phyloP scores from a whole-genome alignment of 2,113 vertebrate species.

The Sinocyclocheilus grahami region DNA sequence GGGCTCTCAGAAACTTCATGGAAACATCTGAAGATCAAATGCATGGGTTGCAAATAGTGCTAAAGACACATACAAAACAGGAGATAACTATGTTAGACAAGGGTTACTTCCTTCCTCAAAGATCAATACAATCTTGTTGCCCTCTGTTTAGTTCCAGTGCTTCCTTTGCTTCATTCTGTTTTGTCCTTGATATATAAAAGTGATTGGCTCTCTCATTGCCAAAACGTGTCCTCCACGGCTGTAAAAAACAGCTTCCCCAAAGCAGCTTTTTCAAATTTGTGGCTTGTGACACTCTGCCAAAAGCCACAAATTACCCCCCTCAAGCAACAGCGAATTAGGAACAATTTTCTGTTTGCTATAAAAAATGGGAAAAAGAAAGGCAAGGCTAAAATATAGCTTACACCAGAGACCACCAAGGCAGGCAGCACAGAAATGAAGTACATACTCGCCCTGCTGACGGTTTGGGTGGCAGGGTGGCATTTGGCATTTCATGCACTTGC shows the following conservation, averaged over 20 bases:
- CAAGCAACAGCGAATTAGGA: slow-evolving; percentile 83
- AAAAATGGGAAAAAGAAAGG: slow-evolving; percentile 75
- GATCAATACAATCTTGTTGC: slow-evolving; percentile 27
- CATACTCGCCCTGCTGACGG: slow-evolving; percentile 65
- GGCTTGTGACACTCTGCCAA: slow-evolving; percentile 80
- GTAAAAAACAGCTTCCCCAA: slow-evolving; percentile 72
- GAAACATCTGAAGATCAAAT: slow-evolving; percentile 17
- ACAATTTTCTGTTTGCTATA: slow-evolving; percentile 84
- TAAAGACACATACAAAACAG: not conserved
- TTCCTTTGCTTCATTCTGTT: slow-evolving; percentile 49
- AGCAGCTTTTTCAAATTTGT: slow-evolving; percentile 83
- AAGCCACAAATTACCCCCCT: slow-evolving; percentile 84
- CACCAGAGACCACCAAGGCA: slow-evolving; percentile 80
- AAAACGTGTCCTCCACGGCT: slow-evolving; percentile 60
- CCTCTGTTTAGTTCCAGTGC: slow-evolving; percentile 34
- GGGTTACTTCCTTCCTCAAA: slow-evolving; percentile 33
- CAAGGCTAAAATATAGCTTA: slow-evolving; percentile 79
- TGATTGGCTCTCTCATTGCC: slow-evolving; percentile 56
- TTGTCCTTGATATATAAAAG: slow-evolving; percentile 50
- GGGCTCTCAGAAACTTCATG: not conserved
- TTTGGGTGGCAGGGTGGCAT: slow-evolving; percentile 79
- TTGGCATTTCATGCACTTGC: slow-evolving; percentile 70
- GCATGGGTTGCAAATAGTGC: not conserved
- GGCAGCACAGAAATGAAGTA: slow-evolving; percentile 70
- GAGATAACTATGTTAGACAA: slow-evolving; percentile 50